These are phyloP conservation scores for Chloropsis hardwickii DNA, from an alignment of 2,113 vertebrate genomes.

Conservation along the genomic window DNA sequence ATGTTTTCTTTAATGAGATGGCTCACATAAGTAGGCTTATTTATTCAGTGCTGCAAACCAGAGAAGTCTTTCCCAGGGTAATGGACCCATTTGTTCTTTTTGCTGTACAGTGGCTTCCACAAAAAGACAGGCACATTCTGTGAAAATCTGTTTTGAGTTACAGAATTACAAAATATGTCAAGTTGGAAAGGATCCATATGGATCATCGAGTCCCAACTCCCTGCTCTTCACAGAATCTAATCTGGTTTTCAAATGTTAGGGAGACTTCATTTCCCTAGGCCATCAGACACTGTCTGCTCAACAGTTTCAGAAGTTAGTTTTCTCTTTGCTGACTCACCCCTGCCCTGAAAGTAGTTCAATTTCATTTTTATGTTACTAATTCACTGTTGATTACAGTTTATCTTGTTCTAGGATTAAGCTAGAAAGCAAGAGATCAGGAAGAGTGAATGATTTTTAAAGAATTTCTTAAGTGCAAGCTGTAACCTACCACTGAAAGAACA, in stretches of 20 bases:
- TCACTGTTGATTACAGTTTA: neutral
- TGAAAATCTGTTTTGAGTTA: neutral
- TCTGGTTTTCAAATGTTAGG: neutral
- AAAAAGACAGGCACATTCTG: neutral
- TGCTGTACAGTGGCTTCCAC: neutral
- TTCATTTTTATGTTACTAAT: slow-evolving; percentile 1
- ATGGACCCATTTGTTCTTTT: neutral
- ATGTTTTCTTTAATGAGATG: neutral
- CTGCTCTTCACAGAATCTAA: neutral
- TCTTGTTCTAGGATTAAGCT: neutral
- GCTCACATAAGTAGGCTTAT: neutral
- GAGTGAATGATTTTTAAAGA: neutral
- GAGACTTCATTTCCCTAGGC: neutral
- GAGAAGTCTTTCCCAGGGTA: neutral
- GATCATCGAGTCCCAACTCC: neutral
- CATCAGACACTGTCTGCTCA: neutral
- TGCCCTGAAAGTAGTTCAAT: neutral
- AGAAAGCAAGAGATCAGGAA: neutral
- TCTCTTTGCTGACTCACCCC: slow-evolving; percentile 7
- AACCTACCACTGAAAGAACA: neutral
- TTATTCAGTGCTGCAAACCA: neutral
- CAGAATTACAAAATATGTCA: neutral
- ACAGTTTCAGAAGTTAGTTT: neutral
- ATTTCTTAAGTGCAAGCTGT: neutral
- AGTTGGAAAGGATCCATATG: neutral